Evolutionary conservation across 2,797 vertebrate genomes (phyloP).

Genomic region (Microcaecilia unicolor): DNA sequence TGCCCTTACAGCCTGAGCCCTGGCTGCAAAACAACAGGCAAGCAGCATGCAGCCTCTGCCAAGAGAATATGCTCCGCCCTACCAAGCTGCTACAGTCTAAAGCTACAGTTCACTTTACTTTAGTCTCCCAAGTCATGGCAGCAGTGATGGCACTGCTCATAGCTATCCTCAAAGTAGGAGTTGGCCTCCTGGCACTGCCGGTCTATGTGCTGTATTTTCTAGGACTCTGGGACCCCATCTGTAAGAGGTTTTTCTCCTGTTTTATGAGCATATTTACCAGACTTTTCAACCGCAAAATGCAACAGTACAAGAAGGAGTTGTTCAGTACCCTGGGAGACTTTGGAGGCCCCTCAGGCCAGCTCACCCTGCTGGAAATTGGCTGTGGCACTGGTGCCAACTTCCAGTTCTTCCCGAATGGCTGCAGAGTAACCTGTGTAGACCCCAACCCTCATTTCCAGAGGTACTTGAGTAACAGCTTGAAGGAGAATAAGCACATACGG

Average conservation of each 20-base stretch:
- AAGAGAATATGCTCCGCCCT: too few species aligned
- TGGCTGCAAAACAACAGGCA: too few species aligned
- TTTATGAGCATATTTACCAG: background rate
- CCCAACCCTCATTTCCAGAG: constrained; percentile 40
- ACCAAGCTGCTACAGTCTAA: too few species aligned
- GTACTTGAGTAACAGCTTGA: constrained; percentile 41
- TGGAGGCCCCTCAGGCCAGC: constrained; percentile 3
- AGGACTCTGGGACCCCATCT: constrained; percentile 46
- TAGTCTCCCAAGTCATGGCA: background rate
- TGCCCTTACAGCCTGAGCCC: too few species aligned
- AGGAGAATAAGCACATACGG: constrained; percentile 50
- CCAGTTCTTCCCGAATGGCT: constrained; percentile 41
- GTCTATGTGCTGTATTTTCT: constrained; percentile 39
- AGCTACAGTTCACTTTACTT: background rate
- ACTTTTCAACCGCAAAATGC: background rate
- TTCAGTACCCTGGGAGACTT: constrained; percentile 29
- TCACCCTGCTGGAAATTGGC: constrained; percentile 47
- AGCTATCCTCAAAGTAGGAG: constrained; percentile 22
- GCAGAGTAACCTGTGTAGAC: constrained; percentile 38
- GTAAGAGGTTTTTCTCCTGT: constrained; percentile 55
- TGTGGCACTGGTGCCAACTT: constrained; percentile 38
- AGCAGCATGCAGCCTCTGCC: too few species aligned
- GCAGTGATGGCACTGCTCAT: constrained; percentile 6
- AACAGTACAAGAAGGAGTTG: constrained; percentile 30
- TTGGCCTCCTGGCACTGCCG: constrained; percentile 35